Evolutionary conservation across 53 echinoderm and acorn worm genomes (phyloP), one percentile per base, ranked within the genome.

Genomic region (Luidia sarsii): DNA sequence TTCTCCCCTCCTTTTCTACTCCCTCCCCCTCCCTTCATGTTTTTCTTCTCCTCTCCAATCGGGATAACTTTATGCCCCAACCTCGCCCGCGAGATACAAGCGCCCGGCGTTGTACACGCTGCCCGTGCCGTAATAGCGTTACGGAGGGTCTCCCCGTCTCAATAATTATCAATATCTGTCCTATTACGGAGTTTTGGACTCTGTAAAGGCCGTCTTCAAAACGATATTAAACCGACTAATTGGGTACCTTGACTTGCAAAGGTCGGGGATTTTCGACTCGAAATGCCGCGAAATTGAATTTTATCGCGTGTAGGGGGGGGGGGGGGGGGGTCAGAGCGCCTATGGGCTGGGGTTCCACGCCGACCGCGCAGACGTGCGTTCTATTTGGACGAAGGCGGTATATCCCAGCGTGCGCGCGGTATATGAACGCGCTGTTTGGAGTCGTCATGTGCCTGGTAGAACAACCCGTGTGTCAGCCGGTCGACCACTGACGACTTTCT

Each of bases 191-290:
- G 54, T 55, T 54, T 72, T 35, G 39, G 56, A 72, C 72, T 72
- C 56, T 72, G 72, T 72, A 72, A n/a, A 72, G 72, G 72, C 72
- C 56, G 72, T 72, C 72, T 72, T 54, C 72, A 56, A 72, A 72
- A 72, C 56, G 53, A 56, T 72, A 72, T 72, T 72, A 72, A 72
- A 54, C 35, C 72, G 14, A 55, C 72, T 72, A 72, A 72, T 72
- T 72, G 72, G 72, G 55, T 55, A 50, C 32, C 22, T 72, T 54
- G 33, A 55, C 38, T 72, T 72, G 72, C 55, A 72, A 39, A 56
- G 72, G 52, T 56, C 37, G 72, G 72, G 72, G 72, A 72, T 72
- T 72, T 72, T 55, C 72, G 13, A 15, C 54, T 55, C 56, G 33
- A 72, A 55, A 55, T 55, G 34, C 37, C 56, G 55, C 27, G 72